Base-by-base conservation (phyloP, 2,888 invertebrate genomes). In the Pardosa pseudoannulata region DNA sequence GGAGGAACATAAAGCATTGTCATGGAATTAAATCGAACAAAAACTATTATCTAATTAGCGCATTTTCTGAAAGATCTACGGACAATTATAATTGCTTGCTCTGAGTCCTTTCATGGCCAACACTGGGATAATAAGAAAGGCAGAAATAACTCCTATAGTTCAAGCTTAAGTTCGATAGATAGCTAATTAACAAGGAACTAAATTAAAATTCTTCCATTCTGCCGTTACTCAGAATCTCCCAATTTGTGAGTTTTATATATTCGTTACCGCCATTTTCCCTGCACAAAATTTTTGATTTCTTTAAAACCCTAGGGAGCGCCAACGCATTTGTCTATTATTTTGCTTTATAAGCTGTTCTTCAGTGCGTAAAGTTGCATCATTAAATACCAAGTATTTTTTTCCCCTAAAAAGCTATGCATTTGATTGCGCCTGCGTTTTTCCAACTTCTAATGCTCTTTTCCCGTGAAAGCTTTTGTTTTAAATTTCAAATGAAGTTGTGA, bases 391-490 rank as follows among this genome's bases (percentile, higher is more conserved):
- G 56, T 16, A 56, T 56, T 56, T 46, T 23, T 23, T n/a, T n/a
- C n/a, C 23, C 11, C 23, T 56, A 56, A 56, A 23, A 56, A 56
- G 23, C 56, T 2, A 56, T 56, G 11, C 56, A 23, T 23, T 56
- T 56, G 56, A 56, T 56, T 19, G 56, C 3, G 56, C 23, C 23
- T 23, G 3, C 23, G 6, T 56, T 56, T 56, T 56, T 56, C 23
- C 16, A 5, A 23, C 3, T 56, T 56, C 11, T 56, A 56, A 56
- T 56, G 23, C 56, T 19, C 56, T 23, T 56, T 56, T 23, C 19
- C 56, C 23, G 56, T 23, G 56, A 56, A 56, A 23, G 56, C 56
- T 56, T 23, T 56, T 56, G 56, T 56, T 56, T 56, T 56, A 56
- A 56, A 56, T 56, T 56, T 56, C 56, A 56, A 56, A 56, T 56